Evolutionary conservation across 2,888 invertebrate species (phyloP), one percentile per base, ranked within the genome.

Genomic region (Amiota communis): DNA sequence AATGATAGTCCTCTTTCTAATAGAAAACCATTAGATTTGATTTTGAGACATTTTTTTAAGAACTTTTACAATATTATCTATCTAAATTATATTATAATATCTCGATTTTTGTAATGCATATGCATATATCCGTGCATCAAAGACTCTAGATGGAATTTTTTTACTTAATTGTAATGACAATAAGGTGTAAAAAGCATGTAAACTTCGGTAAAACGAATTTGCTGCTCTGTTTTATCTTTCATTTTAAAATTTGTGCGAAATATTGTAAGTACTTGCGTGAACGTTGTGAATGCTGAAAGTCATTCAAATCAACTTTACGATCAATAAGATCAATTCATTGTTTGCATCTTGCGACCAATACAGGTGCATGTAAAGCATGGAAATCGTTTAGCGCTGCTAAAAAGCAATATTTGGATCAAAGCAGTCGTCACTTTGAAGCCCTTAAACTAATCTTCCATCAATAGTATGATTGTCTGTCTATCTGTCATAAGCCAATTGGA

Each of bases 401-500:
- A 67, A 68, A 70, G 74, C 73, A 74, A 77, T 76, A 76, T 77
- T 76, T 75, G 72, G 75, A 74, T 72, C 70, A 69, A 72, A 73
- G 49, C 71, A 74, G 68, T 78, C 76, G 74, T 73, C 75, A 77
- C 11, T 8, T n/a, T 53, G 53, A 53, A 12, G n/a, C 13, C 53
- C 63, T 2, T 36, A 36, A 36, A 36, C 36, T 36, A 36, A 63
- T 63, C 63, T 12, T 46, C 23, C n/a, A 63, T 53, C 63, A 63
- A 63, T 63, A 3, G 36, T 36, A 36, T 36, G 36, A 0, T 36
- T 36, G 36, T 36, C 36, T 36, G 36, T 36, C 36, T 36, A 36
- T 36, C 53, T 53, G 75, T 79, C 80, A 80, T 82, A 78, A 78
- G 79, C 80, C 72, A 75, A 86, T 86, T 86, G 78, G 86, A 83